These are phyloP conservation scores for Macquaria australasica DNA, from an alignment of 2,113 vertebrate species.

Conservation along the genomic window DNA sequence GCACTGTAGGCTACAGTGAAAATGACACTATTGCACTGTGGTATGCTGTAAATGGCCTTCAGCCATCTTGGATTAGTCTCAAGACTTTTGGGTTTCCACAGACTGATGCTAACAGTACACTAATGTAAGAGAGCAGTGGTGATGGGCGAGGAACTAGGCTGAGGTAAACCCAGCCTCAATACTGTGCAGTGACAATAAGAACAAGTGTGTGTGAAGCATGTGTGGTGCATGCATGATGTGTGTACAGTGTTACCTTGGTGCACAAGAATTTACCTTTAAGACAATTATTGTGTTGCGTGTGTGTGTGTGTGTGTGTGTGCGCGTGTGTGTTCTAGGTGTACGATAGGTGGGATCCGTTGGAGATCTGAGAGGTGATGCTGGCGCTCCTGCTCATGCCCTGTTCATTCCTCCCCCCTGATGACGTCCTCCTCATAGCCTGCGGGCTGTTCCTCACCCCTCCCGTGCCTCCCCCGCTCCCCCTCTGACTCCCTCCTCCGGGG, in stretches of 20 bases:
- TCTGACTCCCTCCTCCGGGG: conserved; percentile 90
- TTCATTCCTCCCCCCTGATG: conserved; percentile 95
- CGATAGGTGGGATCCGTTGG: conserved; percentile 98
- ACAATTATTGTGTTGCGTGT: conserved; percentile 59
- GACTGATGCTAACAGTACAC: conserved; percentile 35
- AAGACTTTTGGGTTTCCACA: conserved; percentile 71
- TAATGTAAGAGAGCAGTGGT: conserved; percentile 27
- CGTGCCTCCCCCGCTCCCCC: conserved; percentile 85
- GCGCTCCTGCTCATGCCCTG: conserved; percentile 98
- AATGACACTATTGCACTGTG: conserved; percentile 49
- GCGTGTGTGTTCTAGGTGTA: conserved; percentile 88
- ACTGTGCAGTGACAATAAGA: conserved; percentile 27
- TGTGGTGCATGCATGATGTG: conserved; percentile 41
- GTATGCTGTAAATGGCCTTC: conserved; percentile 20
- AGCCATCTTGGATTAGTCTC: conserved; percentile 20
- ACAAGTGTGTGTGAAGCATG: conserved; percentile 27
- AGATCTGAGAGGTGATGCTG: conserved; percentile 99
- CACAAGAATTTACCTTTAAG: conserved; percentile 83
- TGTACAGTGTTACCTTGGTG: conserved; percentile 33
- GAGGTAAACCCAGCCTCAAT: conserved; percentile 27
- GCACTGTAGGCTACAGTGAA: conserved; percentile 15
- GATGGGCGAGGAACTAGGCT: conserved; percentile 20
- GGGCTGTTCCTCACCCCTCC: conserved; percentile 97
- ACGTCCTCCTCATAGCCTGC: conserved; percentile 95
- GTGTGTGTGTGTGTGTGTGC: conserved; percentile 28